These are phyloP conservation scores for Chloropsis cyanopogon DNA, from an alignment of 2,113 vertebrate genomes.

Conservation along the genomic window DNA sequence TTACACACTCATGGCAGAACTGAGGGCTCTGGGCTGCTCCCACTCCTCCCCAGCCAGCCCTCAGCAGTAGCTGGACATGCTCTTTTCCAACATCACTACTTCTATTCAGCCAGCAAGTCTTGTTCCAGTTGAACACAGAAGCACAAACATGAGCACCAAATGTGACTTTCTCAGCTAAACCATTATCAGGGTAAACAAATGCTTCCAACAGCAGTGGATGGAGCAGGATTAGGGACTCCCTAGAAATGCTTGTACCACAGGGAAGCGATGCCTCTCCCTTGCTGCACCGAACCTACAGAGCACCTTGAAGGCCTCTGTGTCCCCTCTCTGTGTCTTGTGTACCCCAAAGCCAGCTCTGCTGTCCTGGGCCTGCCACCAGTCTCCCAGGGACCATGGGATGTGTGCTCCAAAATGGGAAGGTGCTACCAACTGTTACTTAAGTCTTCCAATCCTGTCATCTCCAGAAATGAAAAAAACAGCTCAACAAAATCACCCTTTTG, in stretches of 20 bases:
- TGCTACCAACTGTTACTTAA: neutral
- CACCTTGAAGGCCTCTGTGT: neutral
- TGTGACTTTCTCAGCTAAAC: neutral
- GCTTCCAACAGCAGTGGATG: neutral
- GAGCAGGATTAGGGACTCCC: neutral
- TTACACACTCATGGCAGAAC: neutral
- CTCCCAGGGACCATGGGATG: neutral
- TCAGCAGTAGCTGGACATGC: neutral
- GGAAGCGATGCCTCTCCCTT: neutral
- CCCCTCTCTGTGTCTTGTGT: neutral
- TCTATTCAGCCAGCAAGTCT: neutral
- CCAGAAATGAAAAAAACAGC: neutral
- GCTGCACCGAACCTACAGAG: neutral
- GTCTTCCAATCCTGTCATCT: neutral
- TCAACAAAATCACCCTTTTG: neutral
- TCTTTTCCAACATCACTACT: neutral
- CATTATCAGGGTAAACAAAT: neutral
- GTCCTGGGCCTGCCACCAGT: neutral
- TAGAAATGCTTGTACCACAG: rapidly evolving
- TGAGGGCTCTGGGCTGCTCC: neutral
- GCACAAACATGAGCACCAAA: neutral
- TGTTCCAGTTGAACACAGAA: neutral
- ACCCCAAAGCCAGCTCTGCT: neutral
- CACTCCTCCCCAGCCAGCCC: neutral
- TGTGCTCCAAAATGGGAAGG: neutral